Percentiles rank a stretch among this genome's conserved stretches.
These are phyloP conservation scores for Umimayanthus chanpuru DNA, from an alignment of 92 coral and sea anemone species.

Conservation along the genomic window DNA sequence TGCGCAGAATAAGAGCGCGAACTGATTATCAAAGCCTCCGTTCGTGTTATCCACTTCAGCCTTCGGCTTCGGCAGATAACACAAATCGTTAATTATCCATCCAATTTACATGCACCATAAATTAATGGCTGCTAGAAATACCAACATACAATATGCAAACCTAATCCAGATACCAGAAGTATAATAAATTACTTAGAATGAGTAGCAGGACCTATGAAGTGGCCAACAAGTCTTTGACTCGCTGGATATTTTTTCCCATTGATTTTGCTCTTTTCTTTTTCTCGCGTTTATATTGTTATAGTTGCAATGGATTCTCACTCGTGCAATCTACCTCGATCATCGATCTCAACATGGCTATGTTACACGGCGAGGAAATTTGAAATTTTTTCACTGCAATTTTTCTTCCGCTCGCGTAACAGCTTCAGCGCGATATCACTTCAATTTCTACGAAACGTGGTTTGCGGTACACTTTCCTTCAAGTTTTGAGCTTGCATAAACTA, in stretches of 20 bases:
- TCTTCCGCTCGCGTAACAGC: not conserved
- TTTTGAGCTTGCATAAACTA: slow-evolving; percentile 3
- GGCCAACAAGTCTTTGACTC: slow-evolving; percentile 6
- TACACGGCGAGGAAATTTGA: slow-evolving; percentile 6
- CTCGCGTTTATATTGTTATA: slow-evolving; percentile 3
- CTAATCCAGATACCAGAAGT: slow-evolving; percentile 5
- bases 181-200: slow-evolving; percentile 1
- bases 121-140: slow-evolving; percentile 3
- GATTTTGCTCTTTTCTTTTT: slow-evolving; percentile 2
- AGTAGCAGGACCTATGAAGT: slow-evolving; percentile 6
- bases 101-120: slow-evolving; percentile 4
- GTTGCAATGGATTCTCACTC: slow-evolving; percentile 6
- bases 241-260: slow-evolving; percentile 4
- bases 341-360: slow-evolving; percentile 6
- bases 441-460: slow-evolving; percentile 22
- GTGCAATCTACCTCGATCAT: slow-evolving; percentile 6
- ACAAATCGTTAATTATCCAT: slow-evolving; percentile 2
- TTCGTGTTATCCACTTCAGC: slow-evolving; percentile 5
- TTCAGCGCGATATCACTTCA: slow-evolving; percentile 21
- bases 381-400: slow-evolving; percentile 21
- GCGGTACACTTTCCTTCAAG: slow-evolving; percentile 12
- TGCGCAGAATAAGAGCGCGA: slow-evolving; percentile 7
- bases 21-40: slow-evolving; percentile 6
- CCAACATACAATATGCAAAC: slow-evolving; percentile 4
- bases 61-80: not conserved